Evolutionary conservation across 2,797 vertebrate species (phyloP).

Genomic region (Anas capensis): DNA sequence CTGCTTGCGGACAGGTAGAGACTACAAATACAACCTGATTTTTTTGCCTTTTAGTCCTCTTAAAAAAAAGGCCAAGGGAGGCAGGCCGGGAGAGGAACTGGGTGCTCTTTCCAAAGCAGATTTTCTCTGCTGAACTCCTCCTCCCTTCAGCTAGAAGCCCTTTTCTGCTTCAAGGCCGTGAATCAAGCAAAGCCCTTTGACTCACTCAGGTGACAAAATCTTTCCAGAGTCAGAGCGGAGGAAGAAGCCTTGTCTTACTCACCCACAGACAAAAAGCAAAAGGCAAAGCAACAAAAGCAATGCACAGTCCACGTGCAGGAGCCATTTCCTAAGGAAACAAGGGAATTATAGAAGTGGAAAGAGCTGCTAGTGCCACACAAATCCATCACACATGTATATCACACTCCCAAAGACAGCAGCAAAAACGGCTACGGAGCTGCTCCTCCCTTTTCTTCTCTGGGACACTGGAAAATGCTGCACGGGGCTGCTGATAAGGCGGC

Average conservation of each 20-base stretch:
- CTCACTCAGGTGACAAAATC: neutral
- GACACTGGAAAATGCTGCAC: neutral
- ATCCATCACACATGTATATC: neutral
- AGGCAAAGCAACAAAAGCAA: neutral
- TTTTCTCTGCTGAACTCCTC: neutral
- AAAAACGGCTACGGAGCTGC: neutral
- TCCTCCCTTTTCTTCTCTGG: neutral
- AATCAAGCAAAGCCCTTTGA: neutral
- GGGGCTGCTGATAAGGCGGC: neutral
- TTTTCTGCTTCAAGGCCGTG: neutral
- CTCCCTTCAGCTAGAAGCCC: neutral
- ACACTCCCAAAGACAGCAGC: neutral
- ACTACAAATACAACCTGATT: neutral
- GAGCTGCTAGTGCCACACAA: neutral
- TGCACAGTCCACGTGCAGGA: neutral
- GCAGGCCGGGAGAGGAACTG: neutral
- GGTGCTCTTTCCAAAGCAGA: neutral
- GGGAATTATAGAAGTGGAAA: neutral
- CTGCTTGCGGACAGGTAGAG: neutral
- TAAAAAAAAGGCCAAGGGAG: neutral
- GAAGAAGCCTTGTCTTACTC: neutral
- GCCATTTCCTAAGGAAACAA: slow-evolving; percentile 28
- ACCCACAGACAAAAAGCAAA: slow-evolving; percentile 11
- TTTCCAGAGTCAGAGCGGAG: slow-evolving; percentile 7
- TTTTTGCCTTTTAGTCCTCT: neutral